Conservation (phyloP, 2,113 vertebrate genomes). For the Spilogale gracilis region DNA sequence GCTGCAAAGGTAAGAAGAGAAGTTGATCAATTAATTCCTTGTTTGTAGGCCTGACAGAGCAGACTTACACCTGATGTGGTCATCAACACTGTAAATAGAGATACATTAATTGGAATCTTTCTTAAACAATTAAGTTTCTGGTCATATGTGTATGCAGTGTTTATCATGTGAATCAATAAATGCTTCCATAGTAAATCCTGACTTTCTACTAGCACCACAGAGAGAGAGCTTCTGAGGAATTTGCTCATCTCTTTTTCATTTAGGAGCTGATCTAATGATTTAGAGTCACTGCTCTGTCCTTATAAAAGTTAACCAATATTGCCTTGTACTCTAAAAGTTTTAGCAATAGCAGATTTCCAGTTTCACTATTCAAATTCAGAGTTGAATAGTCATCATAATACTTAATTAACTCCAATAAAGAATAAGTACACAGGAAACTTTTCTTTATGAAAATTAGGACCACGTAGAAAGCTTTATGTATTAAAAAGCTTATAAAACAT, state of each 20-base stretch:
- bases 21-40: not conserved
- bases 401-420: slow-evolving; percentile 62
- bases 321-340: not conserved
- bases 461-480: slow-evolving; percentile 28
- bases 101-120: not conserved
- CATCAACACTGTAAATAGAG: not conserved
- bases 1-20: not conserved
- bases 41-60: not conserved
- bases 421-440: slow-evolving; percentile 38
- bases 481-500: slow-evolving; percentile 72
- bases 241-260: slow-evolving; percentile 23
- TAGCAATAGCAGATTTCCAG: not conserved
- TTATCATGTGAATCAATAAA: slow-evolving; percentile 35
- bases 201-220: not conserved
- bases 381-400: slow-evolving; percentile 15
- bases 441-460: slow-evolving; percentile 77
- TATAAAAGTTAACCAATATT: slow-evolving; percentile 3
- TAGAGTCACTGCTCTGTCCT: not conserved
- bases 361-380: slow-evolving; percentile 38
- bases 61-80: not conserved
- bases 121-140: not conserved
- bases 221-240: not conserved
- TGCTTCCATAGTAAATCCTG: not conserved
- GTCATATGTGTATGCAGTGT: rapidly evolving
- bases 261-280: not conserved